Evolutionary conservation across 2,797 vertebrate genomes (phyloP), one percentile per base, ranked within the genome.

Genomic region (Sebastolobus alascanus): DNA sequence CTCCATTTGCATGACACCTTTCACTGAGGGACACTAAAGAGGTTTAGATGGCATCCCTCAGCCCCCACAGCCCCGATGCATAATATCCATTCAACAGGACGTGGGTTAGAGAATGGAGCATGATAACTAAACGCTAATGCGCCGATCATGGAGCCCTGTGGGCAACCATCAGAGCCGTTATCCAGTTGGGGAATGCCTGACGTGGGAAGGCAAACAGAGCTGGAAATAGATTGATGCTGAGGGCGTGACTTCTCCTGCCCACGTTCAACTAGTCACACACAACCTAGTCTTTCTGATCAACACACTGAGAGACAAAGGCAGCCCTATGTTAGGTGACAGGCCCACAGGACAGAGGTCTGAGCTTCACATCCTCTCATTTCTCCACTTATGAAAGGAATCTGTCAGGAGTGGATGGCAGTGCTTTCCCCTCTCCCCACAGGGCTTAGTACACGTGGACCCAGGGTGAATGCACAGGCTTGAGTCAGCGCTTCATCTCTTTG

Each of bases 401-500:
- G 82, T 88, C 88, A 90, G 81, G 79, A 84, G 31, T 80, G 79
- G 84, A 86, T 52, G 65, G 83, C 68, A 70, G 73, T 38, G 84
- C 84, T 84, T 75, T 85, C 86, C 84, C 69, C 77, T 80, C 68
- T 85, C 86, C 90, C 90, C 79, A 38, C 59, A 80, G 93, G 87
- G 87, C 84, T 87, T 79, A 84, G 73, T 68, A 83, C 74, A 82
- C 54, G 13, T 77, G 87, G 84, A 89, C 88, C 87, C 80, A 80
- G 89, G 75, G 83, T 87, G 86, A 93, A 84, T 29, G 58, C 80
- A 88, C 84, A 88, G 77, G 84, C 90, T 92, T 92, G 94, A 94
- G 92, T 96, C 95, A 96, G 95, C 95, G 79, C 77, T 94, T 94
- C 86, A 75, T 83, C 82, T 83, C 93, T 93, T 94, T 94, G 91